Percentiles rank a stretch among this genome's conserved stretches.
Evolutionary conservation across 2,113 vertebrate species (phyloP).

Genomic region (Limanda limanda): DNA sequence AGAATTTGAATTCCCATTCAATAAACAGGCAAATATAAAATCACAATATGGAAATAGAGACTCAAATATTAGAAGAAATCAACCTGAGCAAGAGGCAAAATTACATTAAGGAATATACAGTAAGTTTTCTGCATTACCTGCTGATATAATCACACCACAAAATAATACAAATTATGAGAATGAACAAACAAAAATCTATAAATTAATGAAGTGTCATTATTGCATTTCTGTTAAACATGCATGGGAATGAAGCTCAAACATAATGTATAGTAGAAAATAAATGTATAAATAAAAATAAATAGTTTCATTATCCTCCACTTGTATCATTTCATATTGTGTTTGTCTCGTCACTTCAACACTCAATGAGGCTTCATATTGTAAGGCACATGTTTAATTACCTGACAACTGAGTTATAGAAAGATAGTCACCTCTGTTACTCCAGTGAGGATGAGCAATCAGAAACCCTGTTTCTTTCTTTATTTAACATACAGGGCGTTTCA

Average conservation of each 20-base stretch:
- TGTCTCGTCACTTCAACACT: conserved; percentile 7
- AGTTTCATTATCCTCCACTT: not conserved
- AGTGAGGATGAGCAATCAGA: not conserved
- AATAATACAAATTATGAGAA: conserved; percentile 4
- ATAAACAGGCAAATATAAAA: conserved; percentile 12
- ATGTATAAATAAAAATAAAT: not conserved
- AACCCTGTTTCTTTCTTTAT: not conserved
- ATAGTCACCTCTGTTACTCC: not conserved
- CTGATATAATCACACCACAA: conserved; percentile 11
- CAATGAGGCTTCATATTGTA: conserved; percentile 57
- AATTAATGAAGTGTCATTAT: not conserved
- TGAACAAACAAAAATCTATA: not conserved
- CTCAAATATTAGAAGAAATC: not conserved
- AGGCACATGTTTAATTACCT: conserved; percentile 67
- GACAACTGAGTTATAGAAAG: conserved; percentile 16
- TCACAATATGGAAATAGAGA: conserved; percentile 1
- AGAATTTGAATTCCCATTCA: not conserved
- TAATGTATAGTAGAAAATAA: not conserved
- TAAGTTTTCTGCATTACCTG: not conserved
- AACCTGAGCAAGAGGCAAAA: conserved; percentile 61
- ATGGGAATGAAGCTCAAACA: not conserved
- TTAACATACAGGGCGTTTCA: conserved; percentile 3
- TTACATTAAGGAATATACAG: conserved; percentile 9
- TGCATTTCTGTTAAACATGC: conserved; percentile 41
- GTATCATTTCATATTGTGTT: not conserved